Evolutionary conservation across 2,113 vertebrate species (phyloP).

Genomic region (Thunnus maccoyii): DNA sequence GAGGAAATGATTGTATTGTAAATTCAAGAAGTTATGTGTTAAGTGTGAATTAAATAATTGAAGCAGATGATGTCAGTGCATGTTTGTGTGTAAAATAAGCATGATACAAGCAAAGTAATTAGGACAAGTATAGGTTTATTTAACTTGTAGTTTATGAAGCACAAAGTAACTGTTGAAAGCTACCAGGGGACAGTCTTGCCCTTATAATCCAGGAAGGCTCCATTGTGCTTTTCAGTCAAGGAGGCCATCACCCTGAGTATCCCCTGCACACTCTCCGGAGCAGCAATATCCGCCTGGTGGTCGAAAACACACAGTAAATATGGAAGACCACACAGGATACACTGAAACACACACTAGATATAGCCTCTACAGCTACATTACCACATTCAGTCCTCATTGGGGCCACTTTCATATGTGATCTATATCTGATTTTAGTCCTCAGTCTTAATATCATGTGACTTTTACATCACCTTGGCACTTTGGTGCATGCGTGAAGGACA

Average conservation of each 20-base stretch:
- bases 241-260: slow-evolving; percentile 47
- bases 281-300: slow-evolving; percentile 66
- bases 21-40: not conserved
- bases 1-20: not conserved
- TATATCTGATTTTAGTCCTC: not conserved
- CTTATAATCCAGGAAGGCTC: slow-evolving; percentile 58
- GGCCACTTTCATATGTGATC: not conserved
- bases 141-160: not conserved
- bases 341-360: not conserved
- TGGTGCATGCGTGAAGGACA: not conserved
- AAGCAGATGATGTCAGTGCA: not conserved
- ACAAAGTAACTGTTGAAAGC: not conserved
- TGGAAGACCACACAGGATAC: not conserved
- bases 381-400: not conserved
- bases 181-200: slow-evolving; percentile 47
- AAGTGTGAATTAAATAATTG: not conserved
- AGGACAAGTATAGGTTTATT: slow-evolving; percentile 20
- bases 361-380: not conserved
- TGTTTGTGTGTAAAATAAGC: slow-evolving; percentile 24
- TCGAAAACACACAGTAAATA: slow-evolving; percentile 32
- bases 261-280: slow-evolving; percentile 46
- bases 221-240: slow-evolving; percentile 56
- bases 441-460: not conserved
- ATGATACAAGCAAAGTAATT: not conserved
- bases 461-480: not conserved